Evolutionary conservation across 2,888 invertebrate species (phyloP).

Genomic region (Tipula vernalis): DNA sequence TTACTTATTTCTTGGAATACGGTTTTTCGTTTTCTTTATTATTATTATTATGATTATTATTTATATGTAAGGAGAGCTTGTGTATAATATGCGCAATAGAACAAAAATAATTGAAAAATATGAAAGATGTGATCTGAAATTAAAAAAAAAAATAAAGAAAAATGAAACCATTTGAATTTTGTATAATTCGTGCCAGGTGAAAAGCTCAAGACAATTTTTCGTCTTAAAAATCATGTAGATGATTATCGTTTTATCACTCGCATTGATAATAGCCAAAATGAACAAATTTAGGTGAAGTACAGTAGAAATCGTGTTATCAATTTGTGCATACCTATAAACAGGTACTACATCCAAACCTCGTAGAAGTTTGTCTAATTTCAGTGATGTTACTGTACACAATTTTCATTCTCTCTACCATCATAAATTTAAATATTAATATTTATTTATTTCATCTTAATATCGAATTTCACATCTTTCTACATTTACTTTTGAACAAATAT

Average conservation of each 20-base stretch:
- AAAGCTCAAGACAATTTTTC: neutral
- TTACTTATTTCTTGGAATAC: neutral
- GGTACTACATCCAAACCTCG: neutral
- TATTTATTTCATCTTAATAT: neutral
- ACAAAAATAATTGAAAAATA: neutral
- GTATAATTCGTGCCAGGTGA: neutral
- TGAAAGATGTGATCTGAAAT: neutral
- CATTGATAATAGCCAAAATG: neutral
- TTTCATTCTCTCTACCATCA: neutral
- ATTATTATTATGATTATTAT: neutral
- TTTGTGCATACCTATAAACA: neutral
- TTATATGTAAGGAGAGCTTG: neutral
- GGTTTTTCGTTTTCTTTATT: neutral
- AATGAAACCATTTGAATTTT: neutral
- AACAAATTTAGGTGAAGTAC: neutral
- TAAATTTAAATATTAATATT: slow-evolving; percentile 4
- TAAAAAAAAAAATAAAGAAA: neutral
- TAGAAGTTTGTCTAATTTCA: neutral
- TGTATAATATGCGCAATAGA: neutral
- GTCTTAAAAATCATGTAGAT: neutral
- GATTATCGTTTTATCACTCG: neutral
- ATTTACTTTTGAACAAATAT: neutral
- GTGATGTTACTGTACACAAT: neutral
- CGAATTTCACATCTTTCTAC: neutral
- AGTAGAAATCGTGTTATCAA: neutral